A percentile compares a stretch with the other conserved stretches of the same genome.
Conservation (phyloP, 2,113 vertebrate genomes). For the Lepus timidus region DNA sequence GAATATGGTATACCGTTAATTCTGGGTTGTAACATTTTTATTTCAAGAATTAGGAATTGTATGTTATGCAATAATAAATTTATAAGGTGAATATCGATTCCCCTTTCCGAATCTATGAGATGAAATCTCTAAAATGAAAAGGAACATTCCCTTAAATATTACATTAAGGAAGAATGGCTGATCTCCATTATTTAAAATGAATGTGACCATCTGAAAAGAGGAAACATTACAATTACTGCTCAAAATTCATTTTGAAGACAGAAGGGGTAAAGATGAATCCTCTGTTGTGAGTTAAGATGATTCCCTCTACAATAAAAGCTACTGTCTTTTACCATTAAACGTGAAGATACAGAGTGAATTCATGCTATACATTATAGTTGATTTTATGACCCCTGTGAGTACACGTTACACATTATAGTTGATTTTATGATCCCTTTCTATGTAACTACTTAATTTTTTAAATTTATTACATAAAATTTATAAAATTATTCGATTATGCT, state of each 20-base stretch:
- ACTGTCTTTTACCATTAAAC: not conserved
- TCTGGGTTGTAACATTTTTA: not conserved
- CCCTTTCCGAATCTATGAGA: not conserved
- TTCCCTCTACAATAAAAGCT: accelerated
- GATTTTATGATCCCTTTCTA: not conserved
- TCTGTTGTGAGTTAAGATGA: not conserved
- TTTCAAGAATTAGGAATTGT: not conserved
- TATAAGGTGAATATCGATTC: not conserved
- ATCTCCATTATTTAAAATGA: not conserved
- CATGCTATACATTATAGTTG: too few relatives aligned
- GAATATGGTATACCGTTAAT: not conserved
- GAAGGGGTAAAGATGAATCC: not conserved
- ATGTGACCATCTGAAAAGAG: not conserved
- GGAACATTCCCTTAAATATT: not conserved
- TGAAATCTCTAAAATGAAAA: not conserved
- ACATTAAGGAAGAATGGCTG: not conserved
- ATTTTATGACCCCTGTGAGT: not conserved
- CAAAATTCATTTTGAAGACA: not conserved
- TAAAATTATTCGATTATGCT: not conserved
- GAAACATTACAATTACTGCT: not conserved
- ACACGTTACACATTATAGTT: too few relatives aligned
- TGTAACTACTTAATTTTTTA: not conserved
- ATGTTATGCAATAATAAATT: not conserved
- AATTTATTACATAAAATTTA: not conserved
- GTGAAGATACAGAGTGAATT: too few relatives aligned